Evolutionary conservation across 2,888 invertebrate species (phyloP).

Genomic region (Ormyrus pomaceus): DNA sequence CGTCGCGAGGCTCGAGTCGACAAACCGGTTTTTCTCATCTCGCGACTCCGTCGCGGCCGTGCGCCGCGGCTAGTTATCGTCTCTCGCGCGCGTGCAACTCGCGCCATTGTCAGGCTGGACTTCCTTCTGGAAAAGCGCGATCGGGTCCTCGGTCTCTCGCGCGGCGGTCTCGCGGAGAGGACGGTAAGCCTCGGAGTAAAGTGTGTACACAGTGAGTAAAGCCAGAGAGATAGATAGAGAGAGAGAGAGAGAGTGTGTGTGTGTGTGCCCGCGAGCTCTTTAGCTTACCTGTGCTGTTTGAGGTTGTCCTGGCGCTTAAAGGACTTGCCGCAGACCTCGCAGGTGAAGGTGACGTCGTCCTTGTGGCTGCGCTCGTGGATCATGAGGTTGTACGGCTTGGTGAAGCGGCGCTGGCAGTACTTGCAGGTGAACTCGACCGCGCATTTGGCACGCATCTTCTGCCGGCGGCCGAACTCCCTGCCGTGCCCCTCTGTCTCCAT

Average conservation of each 20-base stretch:
- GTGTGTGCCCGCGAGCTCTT: background rate
- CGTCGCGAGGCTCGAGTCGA: constrained; percentile 38
- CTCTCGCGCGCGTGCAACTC: constrained; percentile 1
- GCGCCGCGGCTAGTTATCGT: constrained; percentile 41
- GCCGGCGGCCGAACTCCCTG: constrained; percentile 79
- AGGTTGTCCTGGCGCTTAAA: constrained; percentile 96
- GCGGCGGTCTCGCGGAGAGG: background rate
- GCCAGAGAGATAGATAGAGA: background rate
- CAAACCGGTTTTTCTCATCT: constrained; percentile 50
- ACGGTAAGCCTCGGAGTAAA: too few species aligned
- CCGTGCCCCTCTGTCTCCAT: constrained; percentile 76
- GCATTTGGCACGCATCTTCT: constrained; percentile 78
- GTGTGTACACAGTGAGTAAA: background rate
- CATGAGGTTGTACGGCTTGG: constrained; percentile 97
- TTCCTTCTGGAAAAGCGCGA: constrained; percentile 15
- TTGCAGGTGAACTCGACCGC: constrained; percentile 93
- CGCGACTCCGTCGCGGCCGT: background rate
- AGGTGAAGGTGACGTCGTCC: constrained; percentile 96
- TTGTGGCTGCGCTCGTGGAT: constrained; percentile 99
- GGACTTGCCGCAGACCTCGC: constrained; percentile 97
- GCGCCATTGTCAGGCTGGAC: constrained; percentile 26
- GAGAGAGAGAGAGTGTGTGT: background rate
- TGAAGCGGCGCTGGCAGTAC: constrained; percentile 97
- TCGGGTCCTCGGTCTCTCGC: too few species aligned
- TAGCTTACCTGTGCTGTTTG: constrained; percentile 87